Conservation (phyloP, 2,113 vertebrate genomes). For the Sporophila hypoxantha region DNA sequence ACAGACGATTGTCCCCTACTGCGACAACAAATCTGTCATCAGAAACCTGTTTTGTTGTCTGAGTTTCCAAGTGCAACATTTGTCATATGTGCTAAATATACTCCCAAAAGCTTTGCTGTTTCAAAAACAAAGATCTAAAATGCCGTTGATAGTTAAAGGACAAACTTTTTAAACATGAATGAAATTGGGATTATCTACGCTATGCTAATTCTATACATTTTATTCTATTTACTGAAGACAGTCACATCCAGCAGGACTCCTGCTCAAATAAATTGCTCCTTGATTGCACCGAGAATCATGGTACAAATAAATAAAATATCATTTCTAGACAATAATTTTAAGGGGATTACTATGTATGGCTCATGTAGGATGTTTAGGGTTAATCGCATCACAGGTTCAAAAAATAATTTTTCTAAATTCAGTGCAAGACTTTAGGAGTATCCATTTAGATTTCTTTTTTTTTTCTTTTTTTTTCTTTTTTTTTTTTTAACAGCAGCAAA, state of each 20-base stretch:
- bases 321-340: constrained; percentile 40
- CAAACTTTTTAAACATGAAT: constrained; percentile 70
- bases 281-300: constrained; percentile 30
- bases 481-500: constrained; percentile 70
- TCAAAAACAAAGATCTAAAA: constrained; percentile 59
- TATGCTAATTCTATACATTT: constrained; percentile 58
- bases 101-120: constrained; percentile 61
- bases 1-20: constrained; percentile 33
- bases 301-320: constrained; percentile 46
- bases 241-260: constrained; percentile 59
- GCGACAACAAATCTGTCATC: constrained; percentile 55
- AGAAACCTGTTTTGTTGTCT: constrained; percentile 59
- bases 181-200: constrained; percentile 52
- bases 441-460: constrained; percentile 46
- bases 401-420: constrained; percentile 68
- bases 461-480: neutral
- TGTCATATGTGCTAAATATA: constrained; percentile 67
- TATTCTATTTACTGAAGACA: constrained; percentile 57
- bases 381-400: constrained; percentile 67
- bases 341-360: constrained; percentile 65
- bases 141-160: constrained; percentile 66
- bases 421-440: constrained; percentile 72
- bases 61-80: constrained; percentile 67
- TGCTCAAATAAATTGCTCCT: constrained; percentile 35
- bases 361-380: constrained; percentile 64